Percentiles rank a stretch among this genome's conserved stretches.
phyloP scores from a whole-genome alignment of 2,797 vertebrate species.

The Cryptoblepharus egeriae region DNA sequence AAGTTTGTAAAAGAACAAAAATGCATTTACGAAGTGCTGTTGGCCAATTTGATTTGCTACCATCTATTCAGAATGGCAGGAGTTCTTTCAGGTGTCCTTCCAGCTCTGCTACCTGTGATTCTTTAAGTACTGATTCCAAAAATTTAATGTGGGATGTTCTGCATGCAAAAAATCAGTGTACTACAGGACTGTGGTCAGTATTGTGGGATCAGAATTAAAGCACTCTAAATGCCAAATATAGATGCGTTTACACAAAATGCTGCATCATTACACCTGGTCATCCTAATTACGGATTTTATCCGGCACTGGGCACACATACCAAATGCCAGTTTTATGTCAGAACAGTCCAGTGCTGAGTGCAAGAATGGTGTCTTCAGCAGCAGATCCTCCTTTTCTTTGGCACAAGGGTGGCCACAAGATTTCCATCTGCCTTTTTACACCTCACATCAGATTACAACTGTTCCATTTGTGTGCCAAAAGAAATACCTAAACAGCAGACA shows the following conservation, averaged over 20 bases:
- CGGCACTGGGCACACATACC: constrained; percentile 4
- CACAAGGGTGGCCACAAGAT: constrained; percentile 50
- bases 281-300: constrained; percentile 14
- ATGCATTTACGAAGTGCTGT: too few species aligned
- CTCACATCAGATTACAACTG: constrained; percentile 61
- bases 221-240: background rate
- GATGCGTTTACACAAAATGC: background rate
- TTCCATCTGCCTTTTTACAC: constrained; percentile 42
- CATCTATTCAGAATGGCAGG: background rate
- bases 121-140: background rate
- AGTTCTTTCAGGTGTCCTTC: background rate
- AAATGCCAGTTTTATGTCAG: background rate
- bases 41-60: too few species aligned
- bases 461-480: constrained; percentile 61
- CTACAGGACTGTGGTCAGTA: background rate
- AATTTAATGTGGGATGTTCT: background rate
- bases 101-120: background rate
- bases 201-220: background rate
- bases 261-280: background rate
- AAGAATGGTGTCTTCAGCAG: constrained; percentile 24
- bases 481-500: constrained; percentile 60
- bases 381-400: constrained; percentile 18
- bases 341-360: accelerated
- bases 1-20: too few species aligned
- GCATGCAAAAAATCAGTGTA: background rate